phyloP scores from a whole-genome alignment of 2,797 vertebrate species.

The Crenuchus spilurus region DNA sequence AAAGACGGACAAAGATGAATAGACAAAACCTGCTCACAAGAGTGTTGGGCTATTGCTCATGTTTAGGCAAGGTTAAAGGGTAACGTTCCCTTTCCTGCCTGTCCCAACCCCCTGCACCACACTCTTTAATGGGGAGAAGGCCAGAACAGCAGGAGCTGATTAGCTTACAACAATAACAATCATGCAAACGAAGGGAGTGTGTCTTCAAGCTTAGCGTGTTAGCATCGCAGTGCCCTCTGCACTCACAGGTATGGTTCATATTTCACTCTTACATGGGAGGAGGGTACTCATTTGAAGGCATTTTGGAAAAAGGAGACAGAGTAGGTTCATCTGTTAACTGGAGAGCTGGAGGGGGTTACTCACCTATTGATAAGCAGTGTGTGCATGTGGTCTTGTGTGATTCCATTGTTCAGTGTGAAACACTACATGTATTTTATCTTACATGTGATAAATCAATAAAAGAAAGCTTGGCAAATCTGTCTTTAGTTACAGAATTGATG shows the following conservation, averaged over 20 bases:
- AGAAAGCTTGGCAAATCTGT: no score
- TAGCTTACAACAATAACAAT: slow-evolving; percentile 72
- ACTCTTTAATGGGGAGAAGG: neutral
- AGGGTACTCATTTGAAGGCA: slow-evolving; percentile 34
- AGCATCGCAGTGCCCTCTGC: slow-evolving; percentile 57
- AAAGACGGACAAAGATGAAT: no score
- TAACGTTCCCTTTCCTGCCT: slow-evolving; percentile 10
- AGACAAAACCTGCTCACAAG: no score
- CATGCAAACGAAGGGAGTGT: slow-evolving; percentile 70
- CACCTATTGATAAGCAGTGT: slow-evolving; percentile 21
- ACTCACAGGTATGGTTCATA: slow-evolving; percentile 43
- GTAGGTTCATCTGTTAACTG: slow-evolving; percentile 42
- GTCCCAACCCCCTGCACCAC: neutral
- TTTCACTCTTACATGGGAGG: slow-evolving; percentile 40
- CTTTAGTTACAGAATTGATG: no score
- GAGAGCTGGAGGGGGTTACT: slow-evolving; percentile 11
- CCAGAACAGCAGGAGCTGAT: slow-evolving; percentile 67
- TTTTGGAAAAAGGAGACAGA: slow-evolving; percentile 42
- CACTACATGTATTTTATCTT: no score
- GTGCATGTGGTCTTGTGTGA: no score
- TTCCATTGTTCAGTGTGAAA: neutral
- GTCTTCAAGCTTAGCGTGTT: no score
- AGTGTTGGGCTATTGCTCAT: neutral
- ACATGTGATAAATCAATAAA: no score
- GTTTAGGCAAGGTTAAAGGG: neutral